A percentile compares a stretch with the other conserved stretches of the same genome.
phyloP scores from a whole-genome alignment of 2,113 vertebrate genomes.

The Paracanthobrama guichenoti region DNA sequence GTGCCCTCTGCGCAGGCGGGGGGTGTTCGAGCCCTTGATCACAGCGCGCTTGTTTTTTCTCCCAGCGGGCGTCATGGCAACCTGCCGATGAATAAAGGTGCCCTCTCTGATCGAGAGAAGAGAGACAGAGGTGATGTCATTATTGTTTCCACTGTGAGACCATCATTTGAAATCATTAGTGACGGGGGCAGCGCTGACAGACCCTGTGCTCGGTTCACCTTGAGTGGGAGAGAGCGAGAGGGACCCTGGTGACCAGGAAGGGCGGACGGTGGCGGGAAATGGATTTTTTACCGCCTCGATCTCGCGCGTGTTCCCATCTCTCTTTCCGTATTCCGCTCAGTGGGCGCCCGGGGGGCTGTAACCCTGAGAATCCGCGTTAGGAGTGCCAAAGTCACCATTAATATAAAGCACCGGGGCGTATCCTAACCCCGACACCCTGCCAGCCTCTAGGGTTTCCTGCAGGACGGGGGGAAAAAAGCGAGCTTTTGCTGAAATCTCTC shows the following conservation, averaged over 20 bases:
- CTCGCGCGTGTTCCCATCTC: constrained; percentile 33
- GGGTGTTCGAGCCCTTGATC: constrained; percentile 58
- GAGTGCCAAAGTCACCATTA: constrained; percentile 79
- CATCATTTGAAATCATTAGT: constrained; percentile 67
- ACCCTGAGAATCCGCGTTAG: constrained; percentile 77
- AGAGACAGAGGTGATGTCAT: constrained; percentile 42
- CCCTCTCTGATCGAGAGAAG: constrained; percentile 47
- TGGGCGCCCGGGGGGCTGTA: constrained; percentile 74
- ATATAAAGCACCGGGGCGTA: constrained; percentile 74
- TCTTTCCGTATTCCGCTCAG: constrained; percentile 71
- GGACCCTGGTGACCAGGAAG: constrained; percentile 68
- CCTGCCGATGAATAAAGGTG: constrained; percentile 61
- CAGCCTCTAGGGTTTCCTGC: constrained; percentile 71
- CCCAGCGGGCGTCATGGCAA: constrained; percentile 59
- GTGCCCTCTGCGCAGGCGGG: constrained; percentile 18
- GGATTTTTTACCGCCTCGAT: constrained; percentile 46
- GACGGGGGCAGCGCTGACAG: constrained; percentile 70
- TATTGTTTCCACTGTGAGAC: constrained; percentile 47
- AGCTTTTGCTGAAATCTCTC: constrained; percentile 69
- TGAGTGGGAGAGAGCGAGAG: constrained; percentile 66
- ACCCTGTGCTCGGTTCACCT: constrained; percentile 67
- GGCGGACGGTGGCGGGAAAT: constrained; percentile 59
- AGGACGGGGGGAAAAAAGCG: constrained; percentile 56
- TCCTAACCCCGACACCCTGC: constrained; percentile 72
- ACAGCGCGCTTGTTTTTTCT: constrained; percentile 59